Percentiles rank a stretch among this genome's conserved stretches.
phyloP scores from a whole-genome alignment of 2,888 invertebrate species.

The Seira sanloemensis region DNA sequence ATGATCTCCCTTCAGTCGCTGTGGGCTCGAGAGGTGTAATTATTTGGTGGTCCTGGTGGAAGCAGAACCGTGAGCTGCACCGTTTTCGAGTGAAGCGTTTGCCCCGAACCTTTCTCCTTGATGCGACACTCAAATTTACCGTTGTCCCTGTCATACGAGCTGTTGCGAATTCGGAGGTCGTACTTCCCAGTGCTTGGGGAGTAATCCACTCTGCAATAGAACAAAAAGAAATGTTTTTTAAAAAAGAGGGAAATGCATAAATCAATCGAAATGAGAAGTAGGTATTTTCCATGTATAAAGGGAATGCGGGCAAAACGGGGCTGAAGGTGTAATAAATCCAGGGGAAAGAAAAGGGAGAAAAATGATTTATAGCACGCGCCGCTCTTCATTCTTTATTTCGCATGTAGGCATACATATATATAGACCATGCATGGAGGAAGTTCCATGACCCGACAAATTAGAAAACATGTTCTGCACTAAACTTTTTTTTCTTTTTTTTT shows the following conservation, averaged over 20 bases:
- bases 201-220: constrained; percentile 82
- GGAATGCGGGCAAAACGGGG: constrained; percentile 5
- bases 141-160: constrained; percentile 83
- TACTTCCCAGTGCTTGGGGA: constrained; percentile 88
- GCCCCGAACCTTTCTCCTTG: constrained; percentile 83
- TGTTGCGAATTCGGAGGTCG: constrained; percentile 91
- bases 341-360: constrained; percentile 25
- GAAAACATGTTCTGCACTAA: neutral
- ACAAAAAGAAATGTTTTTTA: constrained; percentile 14
- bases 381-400: too few species aligned
- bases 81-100: constrained; percentile 83
- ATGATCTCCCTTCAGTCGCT: constrained; percentile 82
- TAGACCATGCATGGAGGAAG: neutral
- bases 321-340: constrained; percentile 58
- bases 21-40: constrained; percentile 86
- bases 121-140: constrained; percentile 95
- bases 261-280: constrained; percentile 50
- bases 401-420: too few species aligned
- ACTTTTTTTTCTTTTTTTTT: constrained; percentile 20
- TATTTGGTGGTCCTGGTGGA: constrained; percentile 86
- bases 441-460: neutral
- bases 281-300: constrained; percentile 14
- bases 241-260: constrained; percentile 27
- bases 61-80: constrained; percentile 89
- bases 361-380: constrained; percentile 53